Conservation (phyloP, 1,140 invertebrate species). For the Hydropsyche tenuis region DNA sequence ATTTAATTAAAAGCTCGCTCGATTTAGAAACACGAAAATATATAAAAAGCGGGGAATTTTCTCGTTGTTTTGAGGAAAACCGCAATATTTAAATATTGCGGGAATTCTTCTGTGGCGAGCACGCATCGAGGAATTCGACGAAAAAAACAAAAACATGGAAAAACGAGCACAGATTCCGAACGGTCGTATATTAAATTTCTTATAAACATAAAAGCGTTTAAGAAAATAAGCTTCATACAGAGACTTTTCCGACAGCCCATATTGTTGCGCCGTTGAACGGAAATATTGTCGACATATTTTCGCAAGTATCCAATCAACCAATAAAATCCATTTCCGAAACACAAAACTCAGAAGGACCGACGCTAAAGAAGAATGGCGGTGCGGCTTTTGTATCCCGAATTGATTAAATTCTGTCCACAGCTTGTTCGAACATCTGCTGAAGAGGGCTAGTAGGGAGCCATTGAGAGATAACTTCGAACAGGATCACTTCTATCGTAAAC, state of each 20-base stretch:
- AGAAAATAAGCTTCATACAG: background rate
- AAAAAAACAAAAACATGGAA: too few species aligned
- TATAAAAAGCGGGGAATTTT: background rate
- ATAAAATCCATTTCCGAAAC: constrained; percentile 28
- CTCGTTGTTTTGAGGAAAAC: background rate
- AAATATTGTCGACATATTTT: constrained; percentile 31
- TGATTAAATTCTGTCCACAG: constrained; percentile 50
- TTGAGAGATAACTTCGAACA: constrained; percentile 30
- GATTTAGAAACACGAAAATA: background rate
- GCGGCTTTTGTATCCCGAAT: constrained; percentile 47
- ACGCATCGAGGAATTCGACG: background rate
- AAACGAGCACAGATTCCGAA: too few species aligned
- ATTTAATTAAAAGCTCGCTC: constrained; percentile 1
- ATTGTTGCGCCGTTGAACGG: background rate
- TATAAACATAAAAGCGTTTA: background rate
- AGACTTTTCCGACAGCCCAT: too few species aligned
- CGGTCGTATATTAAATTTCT: too few species aligned
- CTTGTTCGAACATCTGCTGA: constrained; percentile 36
- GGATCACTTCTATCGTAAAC: constrained; percentile 16
- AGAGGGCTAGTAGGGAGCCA: background rate
- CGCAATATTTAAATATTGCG: background rate
- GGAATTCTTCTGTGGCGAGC: background rate
- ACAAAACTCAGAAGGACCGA: constrained; percentile 10
- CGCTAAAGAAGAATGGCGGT: constrained; percentile 23
- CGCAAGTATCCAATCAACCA: constrained; percentile 31